Conservation (phyloP, 2,113 vertebrate species). For the Micromys minutus region DNA sequence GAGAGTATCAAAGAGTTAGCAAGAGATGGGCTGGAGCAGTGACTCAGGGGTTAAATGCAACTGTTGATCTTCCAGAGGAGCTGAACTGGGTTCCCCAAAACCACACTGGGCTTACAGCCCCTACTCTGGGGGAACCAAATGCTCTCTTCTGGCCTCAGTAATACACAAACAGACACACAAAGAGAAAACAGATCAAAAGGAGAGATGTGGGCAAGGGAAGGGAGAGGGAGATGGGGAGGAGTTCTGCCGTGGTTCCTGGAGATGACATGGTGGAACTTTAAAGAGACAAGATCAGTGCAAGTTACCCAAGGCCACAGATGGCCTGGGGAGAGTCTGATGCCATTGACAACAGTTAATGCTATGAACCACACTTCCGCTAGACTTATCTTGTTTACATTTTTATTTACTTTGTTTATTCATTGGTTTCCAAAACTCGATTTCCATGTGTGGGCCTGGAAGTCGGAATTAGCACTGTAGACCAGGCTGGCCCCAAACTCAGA, state of each 20-base stretch:
- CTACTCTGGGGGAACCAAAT: not conserved
- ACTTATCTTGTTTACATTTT: not conserved
- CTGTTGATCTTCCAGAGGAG: not conserved
- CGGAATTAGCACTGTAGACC: not conserved
- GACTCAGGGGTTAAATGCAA: not conserved
- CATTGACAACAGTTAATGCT: not conserved
- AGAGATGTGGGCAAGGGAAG: not conserved
- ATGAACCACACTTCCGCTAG: not conserved
- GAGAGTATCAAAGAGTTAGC: not conserved
- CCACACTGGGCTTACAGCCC: not conserved
- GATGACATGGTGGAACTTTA: not conserved
- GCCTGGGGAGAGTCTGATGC: not conserved
- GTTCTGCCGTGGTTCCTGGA: not conserved
- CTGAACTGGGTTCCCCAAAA: not conserved
- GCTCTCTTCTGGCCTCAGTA: not conserved
- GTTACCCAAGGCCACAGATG: not conserved
- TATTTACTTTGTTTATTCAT: not conserved
- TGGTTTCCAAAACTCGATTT: not conserved
- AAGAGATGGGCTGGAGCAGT: not conserved
- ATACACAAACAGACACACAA: not conserved
- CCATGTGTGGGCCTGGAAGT: not conserved
- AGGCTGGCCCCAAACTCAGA: not conserved
- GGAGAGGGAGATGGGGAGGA: too few species aligned
- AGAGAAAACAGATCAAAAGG: not conserved
- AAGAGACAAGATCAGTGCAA: not conserved